Percentiles rank a stretch among this genome's conserved stretches.
phyloP scores from a whole-genome alignment of 2,888 invertebrate species.

The Tetanocera ferruginea region DNA sequence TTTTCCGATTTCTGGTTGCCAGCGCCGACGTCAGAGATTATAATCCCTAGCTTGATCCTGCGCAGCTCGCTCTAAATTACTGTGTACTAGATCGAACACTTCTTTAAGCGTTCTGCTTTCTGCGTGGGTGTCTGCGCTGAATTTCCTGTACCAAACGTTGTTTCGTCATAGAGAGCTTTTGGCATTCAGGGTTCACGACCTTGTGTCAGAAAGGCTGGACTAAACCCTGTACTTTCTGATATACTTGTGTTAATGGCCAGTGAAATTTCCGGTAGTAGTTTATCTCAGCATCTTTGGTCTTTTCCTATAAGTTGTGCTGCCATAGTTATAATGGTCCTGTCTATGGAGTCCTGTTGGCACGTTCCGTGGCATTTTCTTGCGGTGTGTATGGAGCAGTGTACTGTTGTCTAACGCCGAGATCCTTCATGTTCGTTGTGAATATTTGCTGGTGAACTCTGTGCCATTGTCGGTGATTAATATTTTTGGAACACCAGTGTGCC shows the following conservation, averaged over 20 bases:
- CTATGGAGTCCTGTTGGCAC: conserved; percentile 1
- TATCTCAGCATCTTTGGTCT: background rate
- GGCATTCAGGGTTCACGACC: conserved; percentile 27
- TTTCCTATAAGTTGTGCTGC: background rate
- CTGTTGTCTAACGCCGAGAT: too few species aligned
- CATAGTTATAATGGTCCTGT: background rate
- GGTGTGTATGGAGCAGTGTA: too few species aligned
- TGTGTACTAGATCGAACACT: background rate
- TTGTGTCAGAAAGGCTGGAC: conserved; percentile 7
- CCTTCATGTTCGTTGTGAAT: too few species aligned
- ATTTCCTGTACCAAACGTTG: background rate
- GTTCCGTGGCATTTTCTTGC: too few species aligned
- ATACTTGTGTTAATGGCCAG: conserved; percentile 15
- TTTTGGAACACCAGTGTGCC: too few species aligned
- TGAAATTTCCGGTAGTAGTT: conserved; percentile 16
- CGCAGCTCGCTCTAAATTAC: background rate
- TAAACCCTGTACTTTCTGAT: conserved; percentile 16
- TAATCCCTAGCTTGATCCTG: background rate
- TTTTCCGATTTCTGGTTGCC: background rate
- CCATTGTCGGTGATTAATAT: too few species aligned
- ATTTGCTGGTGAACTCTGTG: too few species aligned
- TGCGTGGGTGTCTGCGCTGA: background rate
- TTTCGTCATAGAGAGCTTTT: background rate
- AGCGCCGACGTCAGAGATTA: background rate
- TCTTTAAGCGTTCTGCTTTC: background rate